Conservation (phyloP, 2,797 vertebrate genomes). For the Sebastes steindachneri region DNA sequence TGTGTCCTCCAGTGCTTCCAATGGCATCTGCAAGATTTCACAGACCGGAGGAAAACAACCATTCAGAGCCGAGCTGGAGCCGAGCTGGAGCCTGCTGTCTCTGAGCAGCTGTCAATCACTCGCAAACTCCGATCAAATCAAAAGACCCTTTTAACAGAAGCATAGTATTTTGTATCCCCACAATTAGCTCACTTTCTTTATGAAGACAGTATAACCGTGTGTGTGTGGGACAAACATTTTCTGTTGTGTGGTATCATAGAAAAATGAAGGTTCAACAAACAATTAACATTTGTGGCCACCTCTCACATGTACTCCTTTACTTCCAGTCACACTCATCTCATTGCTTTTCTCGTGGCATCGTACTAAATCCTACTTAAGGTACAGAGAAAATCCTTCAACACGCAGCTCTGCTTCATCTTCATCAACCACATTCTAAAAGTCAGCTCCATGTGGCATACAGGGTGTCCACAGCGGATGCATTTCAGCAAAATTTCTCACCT, state of each 20-base stretch:
- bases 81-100: too few species aligned
- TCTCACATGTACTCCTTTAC: background rate
- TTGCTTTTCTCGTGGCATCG: background rate
- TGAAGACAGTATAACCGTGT: background rate
- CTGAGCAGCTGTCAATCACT: too few species aligned
- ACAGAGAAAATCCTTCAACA: constrained; percentile 14
- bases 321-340: background rate
- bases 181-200: background rate
- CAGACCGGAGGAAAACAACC: too few species aligned
- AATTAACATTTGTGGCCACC: background rate
- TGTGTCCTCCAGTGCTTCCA: too few species aligned
- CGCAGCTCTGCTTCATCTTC: constrained; percentile 12
- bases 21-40: too few species aligned
- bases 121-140: too few species aligned
- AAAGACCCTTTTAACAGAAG: too few species aligned
- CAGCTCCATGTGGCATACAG: background rate
- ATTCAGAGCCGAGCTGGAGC: too few species aligned
- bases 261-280: background rate
- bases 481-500: background rate
- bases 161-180: background rate
- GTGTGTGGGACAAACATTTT: too few species aligned
- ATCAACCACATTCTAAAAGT: constrained; percentile 27
- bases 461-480: background rate
- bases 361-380: constrained; percentile 37
- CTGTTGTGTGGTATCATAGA: background rate